Evolutionary conservation across 2,888 invertebrate species (phyloP).

Genomic region (Gnatocerus cornutus): DNA sequence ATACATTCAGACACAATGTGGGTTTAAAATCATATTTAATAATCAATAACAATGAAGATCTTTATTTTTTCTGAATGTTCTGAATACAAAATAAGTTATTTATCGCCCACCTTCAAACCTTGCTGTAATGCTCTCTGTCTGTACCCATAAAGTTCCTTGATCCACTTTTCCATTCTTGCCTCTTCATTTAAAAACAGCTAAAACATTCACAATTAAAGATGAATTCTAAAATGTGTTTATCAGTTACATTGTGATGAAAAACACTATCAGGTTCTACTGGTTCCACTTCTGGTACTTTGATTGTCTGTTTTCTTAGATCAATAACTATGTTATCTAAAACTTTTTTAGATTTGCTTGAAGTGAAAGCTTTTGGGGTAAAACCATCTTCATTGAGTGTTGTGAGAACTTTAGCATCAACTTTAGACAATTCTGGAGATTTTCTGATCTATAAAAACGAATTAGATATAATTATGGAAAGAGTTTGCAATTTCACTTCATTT

Average conservation of each 20-base stretch:
- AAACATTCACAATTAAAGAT: background rate
- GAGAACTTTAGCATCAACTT: slow-evolving; percentile 76
- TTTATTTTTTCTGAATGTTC: too few species aligned
- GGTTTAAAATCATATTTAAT: too few species aligned
- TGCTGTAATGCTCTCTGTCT: slow-evolving; percentile 69
- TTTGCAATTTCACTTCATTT: background rate
- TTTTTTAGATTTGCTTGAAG: slow-evolving; percentile 74
- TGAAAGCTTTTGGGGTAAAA: slow-evolving; percentile 76
- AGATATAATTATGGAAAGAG: background rate
- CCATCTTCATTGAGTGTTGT: slow-evolving; percentile 82
- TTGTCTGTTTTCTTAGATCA: slow-evolving; percentile 81
- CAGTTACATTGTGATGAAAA: slow-evolving; percentile 79
- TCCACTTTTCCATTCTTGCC: slow-evolving; percentile 83
- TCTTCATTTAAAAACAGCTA: slow-evolving; percentile 82
- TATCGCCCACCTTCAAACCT: slow-evolving; percentile 76
- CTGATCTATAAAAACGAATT: background rate
- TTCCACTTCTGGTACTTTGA: slow-evolving; percentile 77
- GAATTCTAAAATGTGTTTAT: too few species aligned
- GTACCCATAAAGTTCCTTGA: slow-evolving; percentile 73
- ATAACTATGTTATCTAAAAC: slow-evolving; percentile 81
- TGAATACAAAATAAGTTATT: slow-evolving; percentile 60
- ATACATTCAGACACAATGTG: too few species aligned
- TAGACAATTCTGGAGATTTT: slow-evolving; percentile 63
- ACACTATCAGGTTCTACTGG: slow-evolving; percentile 76
- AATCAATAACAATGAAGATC: too few species aligned